A percentile compares a stretch with the other conserved stretches of the same genome.
These are phyloP conservation scores for Ichneumoninae sp. DNA, from an alignment of 2,888 invertebrate species.

Conservation along the genomic window DNA sequence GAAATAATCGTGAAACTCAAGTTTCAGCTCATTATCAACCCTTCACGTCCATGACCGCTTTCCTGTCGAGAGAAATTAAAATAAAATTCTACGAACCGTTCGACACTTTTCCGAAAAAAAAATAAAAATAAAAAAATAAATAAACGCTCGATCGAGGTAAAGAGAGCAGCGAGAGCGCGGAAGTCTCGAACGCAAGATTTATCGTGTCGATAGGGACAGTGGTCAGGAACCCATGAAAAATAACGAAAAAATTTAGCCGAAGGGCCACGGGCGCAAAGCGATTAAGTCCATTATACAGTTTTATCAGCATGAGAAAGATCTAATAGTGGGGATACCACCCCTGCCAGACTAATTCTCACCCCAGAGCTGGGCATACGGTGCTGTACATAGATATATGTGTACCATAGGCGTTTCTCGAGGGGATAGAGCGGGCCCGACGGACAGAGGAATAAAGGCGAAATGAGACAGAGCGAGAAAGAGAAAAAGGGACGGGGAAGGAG, in stretches of 20 bases:
- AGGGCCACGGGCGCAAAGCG: slow-evolving; percentile 79
- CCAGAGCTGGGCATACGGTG: slow-evolving; percentile 50
- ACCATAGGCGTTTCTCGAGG: slow-evolving; percentile 20
- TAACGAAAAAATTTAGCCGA: slow-evolving; percentile 83
- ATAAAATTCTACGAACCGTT: background rate
- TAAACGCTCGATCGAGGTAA: slow-evolving; percentile 52
- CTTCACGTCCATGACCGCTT: background rate
- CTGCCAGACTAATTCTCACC: slow-evolving; percentile 74
- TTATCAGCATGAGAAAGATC: slow-evolving; percentile 85
- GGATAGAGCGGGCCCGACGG: slow-evolving; percentile 20
- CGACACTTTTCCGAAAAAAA: background rate
- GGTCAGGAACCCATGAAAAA: slow-evolving; percentile 81
- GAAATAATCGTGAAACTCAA: background rate
- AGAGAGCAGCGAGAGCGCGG: slow-evolving; percentile 60
- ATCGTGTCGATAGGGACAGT: slow-evolving; percentile 77
- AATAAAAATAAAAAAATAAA: slow-evolving; percentile 35
- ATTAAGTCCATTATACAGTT: slow-evolving; percentile 84
- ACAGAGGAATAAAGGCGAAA: slow-evolving; percentile 3
- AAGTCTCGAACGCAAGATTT: slow-evolving; percentile 72
- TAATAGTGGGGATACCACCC: slow-evolving; percentile 75
- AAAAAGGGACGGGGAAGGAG: slow-evolving; percentile 25
- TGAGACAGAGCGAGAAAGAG: slow-evolving; percentile 9
- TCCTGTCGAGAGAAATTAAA: background rate
- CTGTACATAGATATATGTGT: background rate
- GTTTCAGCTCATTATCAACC: background rate